Evolutionary conservation across 2,113 vertebrate genomes (phyloP), one percentile per base, ranked within the genome.

Genomic region (Myotis davidii): DNA sequence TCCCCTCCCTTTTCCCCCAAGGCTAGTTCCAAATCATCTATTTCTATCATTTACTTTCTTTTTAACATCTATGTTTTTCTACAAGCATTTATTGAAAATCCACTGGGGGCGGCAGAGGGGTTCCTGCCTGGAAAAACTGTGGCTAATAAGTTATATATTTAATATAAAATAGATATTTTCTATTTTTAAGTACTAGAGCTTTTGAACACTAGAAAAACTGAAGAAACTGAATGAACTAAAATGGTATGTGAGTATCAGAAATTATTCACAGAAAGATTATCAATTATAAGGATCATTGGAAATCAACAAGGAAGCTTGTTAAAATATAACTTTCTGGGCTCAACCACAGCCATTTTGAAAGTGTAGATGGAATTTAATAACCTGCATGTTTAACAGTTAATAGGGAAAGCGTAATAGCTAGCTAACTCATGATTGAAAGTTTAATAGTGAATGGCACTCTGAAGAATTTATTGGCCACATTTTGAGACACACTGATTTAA

Each of bases 141-240:
- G 17, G 14, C 9, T 20, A 61, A 6, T 29, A 82, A 77, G 12
- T 11, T 48, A 52, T n/a, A 70, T 29, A 72, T 77, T 56, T 67
- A 79, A 52, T 37, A 37, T 45, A 27, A 81, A 90, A 37, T 88
- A 90, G 32, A 1, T 50, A 6, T 86, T 79, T 34, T 2, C 6
- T 8, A 39, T 39, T 74, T 84, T 85, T 78, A 69, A 91, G 10
- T 27, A 56, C 7, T 42, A 88, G 90, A 94, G 6, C 4, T 67
- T 82, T 85, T 64, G 29, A 14, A n/a, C 18, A 70, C 6, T 52
- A 32, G 23, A 42, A 69, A 69, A 82, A 73, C 3, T 67, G 9
- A 77, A 89, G 48, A 48, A 82, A 77, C 0, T 0, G 45, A 88
- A 54, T 25, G 34, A 16, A 16, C 13, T 48, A 61, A 92, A 88